phyloP scores from a whole-genome alignment of 92 coral and sea anemone species.

The Parazoanthus atlanticus region DNA sequence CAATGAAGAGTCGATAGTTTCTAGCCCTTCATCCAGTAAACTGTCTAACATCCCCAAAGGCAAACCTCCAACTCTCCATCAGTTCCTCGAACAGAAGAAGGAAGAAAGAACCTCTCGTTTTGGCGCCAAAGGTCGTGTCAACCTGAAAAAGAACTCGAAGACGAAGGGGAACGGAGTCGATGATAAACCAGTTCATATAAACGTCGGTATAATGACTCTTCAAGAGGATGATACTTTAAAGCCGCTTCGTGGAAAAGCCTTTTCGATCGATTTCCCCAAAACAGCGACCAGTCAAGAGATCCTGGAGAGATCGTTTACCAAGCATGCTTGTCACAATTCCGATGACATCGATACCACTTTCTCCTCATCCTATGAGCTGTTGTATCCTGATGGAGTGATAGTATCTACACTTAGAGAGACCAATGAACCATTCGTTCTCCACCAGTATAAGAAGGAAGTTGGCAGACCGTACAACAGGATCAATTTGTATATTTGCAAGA shows the following conservation, averaged over 20 bases:
- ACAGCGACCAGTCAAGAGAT: conserved; percentile 39
- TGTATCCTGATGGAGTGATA: conserved; percentile 33
- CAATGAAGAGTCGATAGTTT: conserved; percentile 27
- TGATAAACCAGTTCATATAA: conserved; percentile 32
- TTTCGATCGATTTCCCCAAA: conserved; percentile 29
- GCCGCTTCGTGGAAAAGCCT: conserved; percentile 29
- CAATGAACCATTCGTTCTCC: conserved; percentile 22
- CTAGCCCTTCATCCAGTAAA: conserved; percentile 14
- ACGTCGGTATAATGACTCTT: conserved; percentile 32
- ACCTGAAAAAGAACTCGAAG: conserved; percentile 41
- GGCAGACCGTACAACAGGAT: conserved; percentile 34
- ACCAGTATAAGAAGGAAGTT: conserved; percentile 23
- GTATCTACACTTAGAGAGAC: conserved; percentile 8
- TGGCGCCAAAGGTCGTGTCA: conserved; percentile 36
- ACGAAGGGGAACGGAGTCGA: conserved; percentile 38
- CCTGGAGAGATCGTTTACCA: conserved; percentile 12
- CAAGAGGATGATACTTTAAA: conserved; percentile 42
- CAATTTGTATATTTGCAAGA: conserved; percentile 27
- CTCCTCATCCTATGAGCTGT: conserved; percentile 20
- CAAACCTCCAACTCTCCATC: conserved; percentile 39
- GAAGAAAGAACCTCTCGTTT: conserved; percentile 36
- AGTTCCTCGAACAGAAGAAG: conserved; percentile 31
- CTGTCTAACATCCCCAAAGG: conserved; percentile 34
- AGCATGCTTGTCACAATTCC: conserved; percentile 16
- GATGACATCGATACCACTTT: conserved; percentile 20